phyloP scores from a whole-genome alignment of 2,797 vertebrate genomes.

The Enteromius anoplus region DNA sequence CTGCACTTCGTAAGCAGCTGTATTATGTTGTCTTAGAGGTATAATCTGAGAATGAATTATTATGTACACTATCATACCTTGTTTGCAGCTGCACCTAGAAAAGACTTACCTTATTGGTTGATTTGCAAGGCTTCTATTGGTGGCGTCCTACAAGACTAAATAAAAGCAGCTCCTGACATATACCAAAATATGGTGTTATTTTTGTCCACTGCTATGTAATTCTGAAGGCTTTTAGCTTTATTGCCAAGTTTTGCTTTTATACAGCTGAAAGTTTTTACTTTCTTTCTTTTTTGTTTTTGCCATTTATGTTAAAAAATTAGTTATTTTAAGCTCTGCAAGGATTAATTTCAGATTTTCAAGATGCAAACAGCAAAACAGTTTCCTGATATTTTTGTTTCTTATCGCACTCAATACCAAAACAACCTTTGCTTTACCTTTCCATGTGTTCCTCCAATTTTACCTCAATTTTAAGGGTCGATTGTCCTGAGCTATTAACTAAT shows the following conservation, averaged over 20 bases:
- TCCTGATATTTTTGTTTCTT: not conserved
- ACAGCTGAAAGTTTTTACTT: not conserved
- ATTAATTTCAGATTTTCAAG: constrained; percentile 7
- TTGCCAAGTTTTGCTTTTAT: not conserved
- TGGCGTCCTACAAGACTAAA: not conserved
- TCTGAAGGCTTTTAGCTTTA: not conserved
- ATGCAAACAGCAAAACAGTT: not conserved
- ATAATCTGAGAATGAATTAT: not conserved
- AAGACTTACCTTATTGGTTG: not conserved
- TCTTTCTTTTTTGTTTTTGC: not conserved
- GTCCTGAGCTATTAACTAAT: not conserved
- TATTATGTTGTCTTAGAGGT: not conserved
- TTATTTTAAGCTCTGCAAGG: not conserved
- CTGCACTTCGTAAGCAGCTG: not conserved
- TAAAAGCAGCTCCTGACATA: not conserved
- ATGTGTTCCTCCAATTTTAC: not conserved
- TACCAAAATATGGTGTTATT: not conserved
- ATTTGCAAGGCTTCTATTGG: not conserved
- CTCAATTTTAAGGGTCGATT: not conserved
- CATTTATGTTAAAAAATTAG: not conserved
- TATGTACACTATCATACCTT: not conserved
- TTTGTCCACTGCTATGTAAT: not conserved
- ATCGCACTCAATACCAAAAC: not conserved
- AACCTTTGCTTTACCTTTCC: not conserved
- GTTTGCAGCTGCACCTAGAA: not conserved